Percentiles rank a stretch among this genome's conserved stretches.
phyloP scores from a whole-genome alignment of 1,140 invertebrate species.

The Coelopa frigida region DNA sequence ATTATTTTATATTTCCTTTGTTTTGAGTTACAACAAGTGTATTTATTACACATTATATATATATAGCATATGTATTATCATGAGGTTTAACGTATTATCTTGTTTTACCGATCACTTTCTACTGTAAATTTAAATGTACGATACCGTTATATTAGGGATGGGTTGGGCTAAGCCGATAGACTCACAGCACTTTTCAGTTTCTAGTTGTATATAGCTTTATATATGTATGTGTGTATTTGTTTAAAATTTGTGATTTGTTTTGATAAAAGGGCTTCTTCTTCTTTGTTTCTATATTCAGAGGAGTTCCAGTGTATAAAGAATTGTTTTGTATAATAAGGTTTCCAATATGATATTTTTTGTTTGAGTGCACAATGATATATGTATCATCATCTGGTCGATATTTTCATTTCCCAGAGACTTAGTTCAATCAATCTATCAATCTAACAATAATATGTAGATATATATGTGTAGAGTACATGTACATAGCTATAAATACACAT shows the following conservation, averaged over 20 bases:
- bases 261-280: not conserved
- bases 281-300: not conserved
- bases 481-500: too few relatives aligned
- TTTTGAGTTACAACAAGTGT: constrained; percentile 1
- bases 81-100: not conserved
- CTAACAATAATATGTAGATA: too few relatives aligned
- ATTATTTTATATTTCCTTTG: not conserved
- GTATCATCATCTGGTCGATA: too few relatives aligned
- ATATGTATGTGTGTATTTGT: not conserved
- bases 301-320: too few relatives aligned
- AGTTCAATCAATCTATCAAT: too few relatives aligned
- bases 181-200: constrained; percentile 40
- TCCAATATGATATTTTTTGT: too few relatives aligned
- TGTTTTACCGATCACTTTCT: not conserved
- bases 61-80: not conserved
- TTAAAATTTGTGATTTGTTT: not conserved
- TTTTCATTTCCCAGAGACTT: too few relatives aligned
- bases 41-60: constrained; percentile 4
- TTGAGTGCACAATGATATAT: too few relatives aligned
- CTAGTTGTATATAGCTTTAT: too few relatives aligned
- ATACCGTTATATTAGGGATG: too few relatives aligned
- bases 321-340: too few relatives aligned
- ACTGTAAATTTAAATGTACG: constrained; percentile 2
- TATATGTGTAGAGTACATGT: too few relatives aligned
- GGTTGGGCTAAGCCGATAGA: constrained; percentile 18